Evolutionary conservation across 2,888 invertebrate species (phyloP).

Genomic region (Zaprionus lineosus): DNA sequence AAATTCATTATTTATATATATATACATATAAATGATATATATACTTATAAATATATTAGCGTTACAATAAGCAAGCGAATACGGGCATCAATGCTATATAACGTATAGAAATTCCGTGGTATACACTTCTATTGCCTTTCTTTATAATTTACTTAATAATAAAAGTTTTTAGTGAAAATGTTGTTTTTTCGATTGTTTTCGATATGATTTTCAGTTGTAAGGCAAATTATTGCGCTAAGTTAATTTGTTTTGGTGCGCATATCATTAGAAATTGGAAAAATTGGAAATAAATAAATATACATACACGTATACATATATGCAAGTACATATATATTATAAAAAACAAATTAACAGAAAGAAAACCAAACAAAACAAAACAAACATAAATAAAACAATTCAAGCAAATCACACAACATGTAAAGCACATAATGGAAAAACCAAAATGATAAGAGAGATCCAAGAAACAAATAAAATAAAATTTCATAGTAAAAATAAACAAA

Average conservation of each 20-base stretch:
- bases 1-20: conserved; percentile 66
- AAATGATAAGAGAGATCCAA: conserved; percentile 43
- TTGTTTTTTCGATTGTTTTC: conserved; percentile 21
- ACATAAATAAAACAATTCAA: conserved; percentile 22
- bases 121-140: conserved; percentile 73
- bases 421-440: conserved; percentile 73
- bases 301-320: conserved; percentile 49
- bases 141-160: conserved; percentile 73
- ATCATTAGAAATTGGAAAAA: conserved; percentile 67
- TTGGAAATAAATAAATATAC: conserved; percentile 54
- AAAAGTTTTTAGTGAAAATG: conserved; percentile 57
- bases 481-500: conserved; percentile 58
- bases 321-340: conserved; percentile 45
- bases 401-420: conserved; percentile 66
- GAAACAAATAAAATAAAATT: conserved; percentile 66
- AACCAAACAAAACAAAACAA: conserved; percentile 17
- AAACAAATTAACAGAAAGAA: conserved; percentile 48
- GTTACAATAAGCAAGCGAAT: conserved; percentile 57
- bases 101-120: conserved; percentile 63
- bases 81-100: conserved; percentile 62
- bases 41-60: conserved; percentile 60
- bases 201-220: conserved; percentile 31
- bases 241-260: conserved; percentile 67
- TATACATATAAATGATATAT: conserved; percentile 58
- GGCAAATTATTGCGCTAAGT: conserved; percentile 54